phyloP scores from a whole-genome alignment of 2,888 invertebrate species.

The Parapristionchus giblindavisi region DNA sequence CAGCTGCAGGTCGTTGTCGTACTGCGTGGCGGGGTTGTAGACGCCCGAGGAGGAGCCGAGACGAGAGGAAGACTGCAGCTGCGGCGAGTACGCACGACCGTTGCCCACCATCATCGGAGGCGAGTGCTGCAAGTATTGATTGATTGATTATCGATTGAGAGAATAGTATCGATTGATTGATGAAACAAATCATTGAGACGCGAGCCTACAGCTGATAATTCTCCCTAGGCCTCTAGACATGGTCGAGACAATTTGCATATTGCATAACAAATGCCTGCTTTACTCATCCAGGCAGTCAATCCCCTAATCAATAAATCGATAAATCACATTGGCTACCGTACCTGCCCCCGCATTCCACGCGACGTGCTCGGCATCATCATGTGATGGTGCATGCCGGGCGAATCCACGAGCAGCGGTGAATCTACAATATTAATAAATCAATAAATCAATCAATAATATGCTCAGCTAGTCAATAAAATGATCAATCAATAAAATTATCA shows the following conservation, averaged over 20 bases:
- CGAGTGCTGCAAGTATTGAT: slow-evolving; percentile 26
- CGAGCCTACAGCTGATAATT: too few relatives aligned
- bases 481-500: not conserved
- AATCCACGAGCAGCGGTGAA: slow-evolving; percentile 45
- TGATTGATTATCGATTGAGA: too few relatives aligned
- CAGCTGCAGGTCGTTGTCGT: slow-evolving; percentile 56
- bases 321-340: slow-evolving; percentile 2
- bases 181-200: too few relatives aligned
- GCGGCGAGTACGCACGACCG: slow-evolving; percentile 10
- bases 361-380: slow-evolving; percentile 35
- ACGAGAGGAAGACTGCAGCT: too few relatives aligned
- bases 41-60: slow-evolving; percentile 9
- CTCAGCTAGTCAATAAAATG: not conserved
- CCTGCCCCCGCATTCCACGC: slow-evolving; percentile 31
- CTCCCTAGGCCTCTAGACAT: too few relatives aligned
- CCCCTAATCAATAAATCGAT: not conserved
- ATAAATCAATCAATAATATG: not conserved
- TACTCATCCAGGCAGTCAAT: too few relatives aligned
- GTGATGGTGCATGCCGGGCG: slow-evolving; percentile 42
- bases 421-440: slow-evolving; percentile 32
- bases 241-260: too few relatives aligned
- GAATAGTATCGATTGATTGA: too few relatives aligned
- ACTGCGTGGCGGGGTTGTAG: slow-evolving; percentile 42
- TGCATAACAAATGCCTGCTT: too few relatives aligned
- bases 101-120: slow-evolving; percentile 21